A percentile compares a stretch with the other conserved stretches of the same genome.
Evolutionary conservation across 2,113 vertebrate genomes (phyloP).

Genomic region (Helogale parvula): DNA sequence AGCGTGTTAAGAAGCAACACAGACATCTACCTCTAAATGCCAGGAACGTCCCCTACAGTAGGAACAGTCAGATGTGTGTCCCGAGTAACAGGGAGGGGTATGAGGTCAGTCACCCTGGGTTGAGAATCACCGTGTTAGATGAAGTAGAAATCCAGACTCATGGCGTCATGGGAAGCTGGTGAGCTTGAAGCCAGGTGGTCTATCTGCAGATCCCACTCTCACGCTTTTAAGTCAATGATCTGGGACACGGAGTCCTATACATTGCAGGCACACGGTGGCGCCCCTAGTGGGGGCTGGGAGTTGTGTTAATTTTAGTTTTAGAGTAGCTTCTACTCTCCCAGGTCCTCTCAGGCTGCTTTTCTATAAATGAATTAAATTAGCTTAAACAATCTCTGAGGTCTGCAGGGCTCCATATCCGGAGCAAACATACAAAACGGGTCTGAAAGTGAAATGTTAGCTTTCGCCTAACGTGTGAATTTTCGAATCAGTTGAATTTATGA

Average conservation of each 20-base stretch:
- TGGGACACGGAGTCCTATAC: background rate
- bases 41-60: background rate
- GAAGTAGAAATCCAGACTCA: background rate
- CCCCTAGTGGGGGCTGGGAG: background rate
- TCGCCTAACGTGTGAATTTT: background rate
- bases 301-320: background rate
- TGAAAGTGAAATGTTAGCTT: constrained; percentile 43
- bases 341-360: constrained; percentile 40
- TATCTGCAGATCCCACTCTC: background rate
- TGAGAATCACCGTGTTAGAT: background rate
- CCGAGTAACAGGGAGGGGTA: accelerated
- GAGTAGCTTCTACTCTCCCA: background rate
- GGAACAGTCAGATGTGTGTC: background rate
- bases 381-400: constrained; percentile 38
- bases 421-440: background rate
- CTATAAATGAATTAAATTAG: constrained; percentile 31
- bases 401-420: constrained; percentile 20
- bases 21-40: background rate
- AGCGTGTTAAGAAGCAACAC: background rate
- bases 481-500: background rate
- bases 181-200: background rate
- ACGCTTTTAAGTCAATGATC: background rate
- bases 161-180: too few species aligned
- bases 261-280: background rate
- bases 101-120: background rate